Base-by-base conservation (phyloP, 1,140 invertebrate species). In the Eurosta solidaginis region DNA sequence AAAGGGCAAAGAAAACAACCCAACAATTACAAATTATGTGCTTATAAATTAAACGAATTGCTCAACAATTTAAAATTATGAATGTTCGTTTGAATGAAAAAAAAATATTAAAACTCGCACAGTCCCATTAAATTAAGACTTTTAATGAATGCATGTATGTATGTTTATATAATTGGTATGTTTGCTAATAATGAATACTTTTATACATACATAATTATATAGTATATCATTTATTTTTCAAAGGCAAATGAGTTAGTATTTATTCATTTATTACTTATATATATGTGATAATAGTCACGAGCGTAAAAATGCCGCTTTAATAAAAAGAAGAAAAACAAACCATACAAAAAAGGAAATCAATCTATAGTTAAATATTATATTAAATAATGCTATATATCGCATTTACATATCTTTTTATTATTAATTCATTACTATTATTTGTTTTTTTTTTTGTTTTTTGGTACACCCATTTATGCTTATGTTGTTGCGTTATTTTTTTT, bases 201-300 rank as follows among this genome's bases (percentile, higher is more conserved):
- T n/a, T n/a, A 29, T 68, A 68, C 20, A 33, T 20, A 33, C 9
- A 40, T 47, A 42, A 42, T 2, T 25, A 52, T 52, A 25, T 68
- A n/a, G n/a, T n/a, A n/a, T n/a, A n/a, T n/a, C n/a, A 6, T 68
- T 68, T 36, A 20, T 68, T 22, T 40, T n/a, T 36, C 17, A 40
- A 68, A 68, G 59, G 59, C 59, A 68, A 68, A 68, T 40, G 27
- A 68, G 33, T 68, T 68, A 68, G n/a, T 68, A 68, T 36, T 68
- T 68, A 27, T 68, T 68, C 40, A 68, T 40, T 40, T 33, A n/a
- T n/a, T n/a, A n/a, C n/a, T n/a, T n/a, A n/a, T n/a, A n/a, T n/a
- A n/a, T 68, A 68, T 68, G 36, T n/a, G 20, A 20, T 42, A 68
- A 68, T 42, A 42, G 33, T 68, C 33, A 3, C 59, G 33, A 36